These are phyloP conservation scores for Anastatus disparis DNA, from an alignment of 1,140 invertebrate genomes.

Conservation along the genomic window DNA sequence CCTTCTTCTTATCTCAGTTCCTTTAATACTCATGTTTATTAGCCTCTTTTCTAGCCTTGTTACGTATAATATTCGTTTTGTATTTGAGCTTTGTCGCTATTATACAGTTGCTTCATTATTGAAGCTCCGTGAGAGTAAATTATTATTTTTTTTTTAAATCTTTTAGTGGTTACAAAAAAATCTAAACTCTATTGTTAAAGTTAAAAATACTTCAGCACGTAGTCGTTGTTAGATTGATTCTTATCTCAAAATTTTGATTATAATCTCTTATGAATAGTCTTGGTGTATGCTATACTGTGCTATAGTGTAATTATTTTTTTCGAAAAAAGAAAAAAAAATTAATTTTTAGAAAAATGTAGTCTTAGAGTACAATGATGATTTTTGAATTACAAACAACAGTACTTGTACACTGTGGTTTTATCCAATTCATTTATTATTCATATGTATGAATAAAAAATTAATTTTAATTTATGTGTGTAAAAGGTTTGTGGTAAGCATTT, in stretches of 20 bases:
- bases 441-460: too few species aligned
- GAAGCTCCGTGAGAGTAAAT: slow-evolving; percentile 21
- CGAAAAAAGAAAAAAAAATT: too few species aligned
- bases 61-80: background rate
- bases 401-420: too few species aligned
- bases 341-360: background rate
- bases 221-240: background rate
- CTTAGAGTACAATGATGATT: background rate
- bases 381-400: background rate
- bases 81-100: background rate
- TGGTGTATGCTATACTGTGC: too few species aligned
- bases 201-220: background rate
- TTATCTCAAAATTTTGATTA: background rate
- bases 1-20: background rate
- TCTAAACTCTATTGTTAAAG: background rate
- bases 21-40: slow-evolving; percentile 26
- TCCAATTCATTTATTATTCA: too few species aligned
- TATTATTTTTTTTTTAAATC: too few species aligned
- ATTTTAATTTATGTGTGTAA: too few species aligned
- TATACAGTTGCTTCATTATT: background rate
- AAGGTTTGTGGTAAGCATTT: too few species aligned
- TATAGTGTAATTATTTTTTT: too few species aligned
- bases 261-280: background rate
- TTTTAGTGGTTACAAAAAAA: too few species aligned
- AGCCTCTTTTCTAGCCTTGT: background rate